Evolutionary conservation across 2,888 invertebrate genomes (phyloP).

Genomic region (Lucinisca nassula): DNA sequence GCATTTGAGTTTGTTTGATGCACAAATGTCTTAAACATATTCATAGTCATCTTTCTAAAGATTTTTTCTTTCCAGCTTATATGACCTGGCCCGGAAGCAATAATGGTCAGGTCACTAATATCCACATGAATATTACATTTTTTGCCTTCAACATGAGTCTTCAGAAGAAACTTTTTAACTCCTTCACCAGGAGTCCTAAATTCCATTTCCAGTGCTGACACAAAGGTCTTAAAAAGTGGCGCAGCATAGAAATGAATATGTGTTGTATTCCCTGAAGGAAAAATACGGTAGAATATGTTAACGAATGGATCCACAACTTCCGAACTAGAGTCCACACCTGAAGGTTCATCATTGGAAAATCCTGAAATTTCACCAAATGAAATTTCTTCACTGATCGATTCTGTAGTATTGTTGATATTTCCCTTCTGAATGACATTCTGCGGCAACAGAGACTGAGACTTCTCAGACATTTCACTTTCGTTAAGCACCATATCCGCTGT

Average conservation of each 20-base stretch:
- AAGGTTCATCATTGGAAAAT: background rate
- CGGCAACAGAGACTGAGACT: no score
- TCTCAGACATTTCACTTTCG: no score
- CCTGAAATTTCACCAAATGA: slow-evolving; percentile 6
- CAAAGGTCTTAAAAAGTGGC: background rate
- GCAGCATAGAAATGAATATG: background rate
- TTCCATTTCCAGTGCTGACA: background rate
- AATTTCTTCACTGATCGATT: background rate
- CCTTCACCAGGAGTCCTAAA: background rate
- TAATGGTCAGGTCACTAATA: background rate
- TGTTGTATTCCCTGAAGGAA: background rate
- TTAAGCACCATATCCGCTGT: no score
- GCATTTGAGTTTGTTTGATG: background rate
- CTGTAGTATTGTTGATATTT: background rate
- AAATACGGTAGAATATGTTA: background rate
- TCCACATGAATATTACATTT: background rate
- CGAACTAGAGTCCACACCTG: background rate
- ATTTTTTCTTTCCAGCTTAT: background rate
- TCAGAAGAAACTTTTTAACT: background rate
- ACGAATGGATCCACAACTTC: background rate
- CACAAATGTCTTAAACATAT: background rate
- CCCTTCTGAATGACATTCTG: no score
- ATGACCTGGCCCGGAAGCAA: background rate
- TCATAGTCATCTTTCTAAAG: background rate
- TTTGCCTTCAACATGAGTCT: background rate